A percentile compares a stretch with the other conserved stretches of the same genome.
phyloP scores from a whole-genome alignment of 2,797 vertebrate genomes.

The Sebastiscus albofasciatus region DNA sequence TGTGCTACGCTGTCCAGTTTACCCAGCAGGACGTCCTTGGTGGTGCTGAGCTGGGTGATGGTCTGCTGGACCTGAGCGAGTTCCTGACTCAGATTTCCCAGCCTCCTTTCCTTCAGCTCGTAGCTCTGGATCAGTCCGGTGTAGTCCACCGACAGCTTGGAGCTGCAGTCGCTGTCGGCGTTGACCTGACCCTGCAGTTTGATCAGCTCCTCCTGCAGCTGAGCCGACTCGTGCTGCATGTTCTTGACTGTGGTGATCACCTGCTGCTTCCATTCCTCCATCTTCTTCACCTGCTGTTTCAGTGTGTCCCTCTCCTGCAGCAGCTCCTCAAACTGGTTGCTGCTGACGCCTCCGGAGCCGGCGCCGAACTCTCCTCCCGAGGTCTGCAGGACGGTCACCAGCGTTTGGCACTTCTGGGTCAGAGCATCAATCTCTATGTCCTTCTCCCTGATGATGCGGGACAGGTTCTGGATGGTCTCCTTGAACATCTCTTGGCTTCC shows the following conservation, averaged over 20 bases:
- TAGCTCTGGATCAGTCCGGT: constrained; percentile 93
- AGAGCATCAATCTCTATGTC: constrained; percentile 98
- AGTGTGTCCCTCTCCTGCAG: constrained; percentile 93
- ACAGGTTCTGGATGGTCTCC: constrained; percentile 98
- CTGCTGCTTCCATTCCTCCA: constrained; percentile 99
- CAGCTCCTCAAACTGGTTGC: constrained; percentile 97
- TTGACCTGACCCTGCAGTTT: constrained; percentile 91
- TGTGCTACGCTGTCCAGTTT: constrained; percentile 88
- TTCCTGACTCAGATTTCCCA: constrained; percentile 90
- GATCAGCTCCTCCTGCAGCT: constrained; percentile 94
- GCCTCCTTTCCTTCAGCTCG: constrained; percentile 91
- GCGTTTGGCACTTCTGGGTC: constrained; percentile 96
- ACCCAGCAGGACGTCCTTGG: constrained; percentile 91
- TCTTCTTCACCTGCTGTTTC: constrained; percentile 98
- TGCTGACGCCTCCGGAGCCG: constrained; percentile 88
- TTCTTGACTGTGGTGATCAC: constrained; percentile 98
- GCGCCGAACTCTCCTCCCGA: constrained; percentile 75
- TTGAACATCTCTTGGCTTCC: constrained; percentile 96
- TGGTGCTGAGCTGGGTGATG: constrained; percentile 91
- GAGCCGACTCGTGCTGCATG: constrained; percentile 96
- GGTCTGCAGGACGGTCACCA: constrained; percentile 92
- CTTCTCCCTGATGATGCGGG: constrained; percentile 97
- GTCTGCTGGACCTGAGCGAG: constrained; percentile 93
- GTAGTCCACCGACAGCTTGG: constrained; percentile 91
- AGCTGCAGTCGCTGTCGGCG: constrained; percentile 90